Base-by-base conservation (phyloP, 2,888 invertebrate species). In the Gymnocheta viridis region DNA sequence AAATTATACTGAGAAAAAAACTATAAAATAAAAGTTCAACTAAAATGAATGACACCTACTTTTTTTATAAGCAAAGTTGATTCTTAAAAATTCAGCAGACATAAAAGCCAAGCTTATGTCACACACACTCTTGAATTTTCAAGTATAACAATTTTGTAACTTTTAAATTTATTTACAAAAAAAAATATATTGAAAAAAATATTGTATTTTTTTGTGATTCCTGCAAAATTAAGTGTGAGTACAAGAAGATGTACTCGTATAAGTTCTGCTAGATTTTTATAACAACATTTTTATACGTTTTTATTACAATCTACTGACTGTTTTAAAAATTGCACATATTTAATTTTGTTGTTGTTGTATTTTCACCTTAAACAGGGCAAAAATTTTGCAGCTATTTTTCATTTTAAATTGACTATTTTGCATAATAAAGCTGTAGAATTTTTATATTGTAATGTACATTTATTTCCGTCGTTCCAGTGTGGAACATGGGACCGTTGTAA, bases 11-110 rank as follows among this genome's bases (percentile, higher is more conserved):
- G 22, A 38, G 3, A n/a, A 35, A 38, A 49, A 24, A 56, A 56
- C 22, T n/a, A 19, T 2, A 19, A 47, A 47, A 47, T 19, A 47
- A 47, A 47, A n/a, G 3, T 22, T 44, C 6, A 19, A 56, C 4
- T 1, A 41, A 64, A 56, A 56, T 76, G 58, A 77, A 35, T 77
- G 67, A 56, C 76, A 77, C 56, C 35, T 64, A 76, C 14, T 47
- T 54, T 67, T 38, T 62, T 73, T 44, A 35, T 4, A n/a, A 29
- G 47, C 19, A 32, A 9, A 35, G 38, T 47, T 17, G 19, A 58
- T 24, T 67, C 27, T 67, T 66, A 17, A 38, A 66, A 54, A 62
- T 19, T 38, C 19, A 27, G 17, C 64, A 49, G 47, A 6, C 35
- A 60, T 60, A 24, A 47, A 58, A 49, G 51, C 35, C 22, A 27